Conservation (phyloP, 2,888 invertebrate genomes). For the Cartodere bifasciata region DNA sequence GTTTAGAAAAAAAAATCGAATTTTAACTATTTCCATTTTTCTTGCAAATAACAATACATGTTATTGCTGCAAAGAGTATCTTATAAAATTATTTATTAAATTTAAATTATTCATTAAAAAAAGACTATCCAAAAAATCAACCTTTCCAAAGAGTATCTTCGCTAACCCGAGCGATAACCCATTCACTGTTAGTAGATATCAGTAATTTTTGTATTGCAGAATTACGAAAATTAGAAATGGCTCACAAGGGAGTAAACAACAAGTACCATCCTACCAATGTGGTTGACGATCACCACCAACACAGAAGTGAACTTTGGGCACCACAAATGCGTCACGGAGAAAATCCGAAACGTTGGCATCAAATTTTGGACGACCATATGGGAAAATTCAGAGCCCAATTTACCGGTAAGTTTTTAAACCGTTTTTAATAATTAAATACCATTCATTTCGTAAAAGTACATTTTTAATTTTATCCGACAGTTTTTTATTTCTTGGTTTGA, state of each 20-base stretch:
- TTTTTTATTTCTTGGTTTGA: too few species aligned
- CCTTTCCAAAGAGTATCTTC: background rate
- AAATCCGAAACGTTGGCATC: slow-evolving; percentile 49
- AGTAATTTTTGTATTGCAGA: slow-evolving; percentile 21
- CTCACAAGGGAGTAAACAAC: slow-evolving; percentile 29
- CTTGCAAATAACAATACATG: too few species aligned
- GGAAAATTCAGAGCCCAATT: slow-evolving; percentile 28
- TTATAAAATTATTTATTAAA: too few species aligned
- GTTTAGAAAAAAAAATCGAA: too few species aligned
- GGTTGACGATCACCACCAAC: slow-evolving; percentile 40
- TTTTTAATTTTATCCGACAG: too few species aligned
- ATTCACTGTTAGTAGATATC: background rate
- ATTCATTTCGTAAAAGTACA: too few species aligned
- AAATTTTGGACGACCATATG: slow-evolving; percentile 32
- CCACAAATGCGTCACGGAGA: slow-evolving; percentile 52
- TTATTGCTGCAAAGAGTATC: too few species aligned
- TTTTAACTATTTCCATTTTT: too few species aligned
- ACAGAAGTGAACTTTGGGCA: slow-evolving; percentile 49
- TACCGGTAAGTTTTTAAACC: slow-evolving; percentile 20
- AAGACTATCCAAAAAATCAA: too few species aligned
- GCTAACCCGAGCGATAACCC: background rate
- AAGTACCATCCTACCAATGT: slow-evolving; percentile 36
- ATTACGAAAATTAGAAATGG: slow-evolving; percentile 38
- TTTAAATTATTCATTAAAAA: too few species aligned
- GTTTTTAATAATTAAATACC: background rate